Percentiles rank a stretch among this genome's conserved stretches.
Conservation (phyloP, 2,113 vertebrate genomes). For the Rhipidura dahli region DNA sequence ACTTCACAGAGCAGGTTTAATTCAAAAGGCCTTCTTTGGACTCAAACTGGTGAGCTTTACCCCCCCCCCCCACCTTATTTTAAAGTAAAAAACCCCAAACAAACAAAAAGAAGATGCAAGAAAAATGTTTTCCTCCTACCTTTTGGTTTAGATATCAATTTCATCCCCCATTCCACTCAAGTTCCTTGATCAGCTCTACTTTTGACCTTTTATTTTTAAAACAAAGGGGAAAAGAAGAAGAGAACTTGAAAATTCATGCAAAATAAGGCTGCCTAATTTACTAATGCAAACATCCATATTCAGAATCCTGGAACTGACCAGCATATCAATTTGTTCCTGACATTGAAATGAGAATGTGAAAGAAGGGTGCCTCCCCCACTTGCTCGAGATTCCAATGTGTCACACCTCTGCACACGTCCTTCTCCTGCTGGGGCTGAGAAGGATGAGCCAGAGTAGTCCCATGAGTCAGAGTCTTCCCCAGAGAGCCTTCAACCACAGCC, state of each 20-base stretch:
- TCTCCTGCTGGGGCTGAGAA: not conserved
- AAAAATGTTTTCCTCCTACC: not conserved
- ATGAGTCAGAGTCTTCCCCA: constrained; percentile 10
- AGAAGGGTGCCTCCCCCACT: not conserved
- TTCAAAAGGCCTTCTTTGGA: not conserved
- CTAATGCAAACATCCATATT: not conserved
- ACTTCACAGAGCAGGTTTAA: not conserved
- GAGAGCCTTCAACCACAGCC: not conserved
- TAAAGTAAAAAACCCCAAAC: not conserved
- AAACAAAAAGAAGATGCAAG: not conserved
- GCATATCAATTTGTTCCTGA: not conserved
- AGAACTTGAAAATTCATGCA: not conserved
- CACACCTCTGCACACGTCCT: not conserved
- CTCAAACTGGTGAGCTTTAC: not conserved
- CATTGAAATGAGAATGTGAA: not conserved
- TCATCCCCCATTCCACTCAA: fast-evolving
- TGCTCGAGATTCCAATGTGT: not conserved
- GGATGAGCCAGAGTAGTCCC: not conserved
- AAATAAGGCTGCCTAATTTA: not conserved
- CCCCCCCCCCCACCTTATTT: not conserved
- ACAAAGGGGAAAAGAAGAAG: not conserved
- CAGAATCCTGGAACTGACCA: not conserved
- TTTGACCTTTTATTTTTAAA: not conserved
- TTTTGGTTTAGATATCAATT: not conserved
- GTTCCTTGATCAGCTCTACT: not conserved